A percentile compares a stretch with the other conserved stretches of the same genome.
Evolutionary conservation across 2,797 vertebrate species (phyloP).

Genomic region (Zalophus californianus): DNA sequence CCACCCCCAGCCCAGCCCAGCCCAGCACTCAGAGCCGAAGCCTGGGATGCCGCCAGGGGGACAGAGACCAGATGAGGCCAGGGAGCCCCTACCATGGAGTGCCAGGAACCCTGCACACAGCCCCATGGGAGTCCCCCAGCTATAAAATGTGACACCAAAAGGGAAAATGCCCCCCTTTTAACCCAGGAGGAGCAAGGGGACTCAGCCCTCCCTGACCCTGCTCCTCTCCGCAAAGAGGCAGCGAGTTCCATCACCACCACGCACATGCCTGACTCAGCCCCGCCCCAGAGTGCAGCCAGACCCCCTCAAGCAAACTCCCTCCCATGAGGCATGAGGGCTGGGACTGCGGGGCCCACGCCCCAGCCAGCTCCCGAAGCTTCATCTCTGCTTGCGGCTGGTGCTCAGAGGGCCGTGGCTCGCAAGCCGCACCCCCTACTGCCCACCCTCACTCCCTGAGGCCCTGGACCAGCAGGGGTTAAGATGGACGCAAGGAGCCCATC

Average conservation of each 20-base stretch:
- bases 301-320: background rate
- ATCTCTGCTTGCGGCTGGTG: background rate
- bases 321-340: background rate
- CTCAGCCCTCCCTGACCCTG: background rate
- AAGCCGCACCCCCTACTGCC: background rate
- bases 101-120: background rate
- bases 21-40: background rate
- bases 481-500: fast-evolving
- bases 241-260: fast-evolving
- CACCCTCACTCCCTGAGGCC: background rate
- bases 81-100: background rate
- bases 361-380: fast-evolving
- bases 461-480: background rate
- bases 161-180: background rate
- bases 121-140: fast-evolving
- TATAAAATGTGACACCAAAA: background rate
- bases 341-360: fast-evolving
- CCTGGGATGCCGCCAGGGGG: background rate
- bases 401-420: background rate
- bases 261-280: background rate
- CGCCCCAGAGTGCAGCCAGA: fast-evolving
- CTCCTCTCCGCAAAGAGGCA: background rate
- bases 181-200: background rate
- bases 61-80: background rate
- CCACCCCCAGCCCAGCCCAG: background rate